Evolutionary conservation across 2,797 vertebrate species (phyloP).

Genomic region (Melanitta fusca): DNA sequence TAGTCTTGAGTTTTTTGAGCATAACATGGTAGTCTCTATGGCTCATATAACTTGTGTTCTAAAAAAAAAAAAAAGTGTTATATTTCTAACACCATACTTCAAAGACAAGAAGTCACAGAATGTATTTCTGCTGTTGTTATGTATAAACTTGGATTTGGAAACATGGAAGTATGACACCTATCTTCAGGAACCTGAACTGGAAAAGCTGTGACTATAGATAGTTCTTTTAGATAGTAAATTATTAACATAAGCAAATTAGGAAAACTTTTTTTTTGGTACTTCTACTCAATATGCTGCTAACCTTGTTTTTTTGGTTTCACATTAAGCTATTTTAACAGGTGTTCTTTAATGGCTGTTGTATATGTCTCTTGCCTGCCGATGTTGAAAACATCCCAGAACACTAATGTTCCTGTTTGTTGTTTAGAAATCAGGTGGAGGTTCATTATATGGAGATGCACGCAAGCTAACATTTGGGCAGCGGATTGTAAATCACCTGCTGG

Average conservation of each 20-base stretch:
- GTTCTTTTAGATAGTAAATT: neutral
- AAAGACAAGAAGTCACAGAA: neutral
- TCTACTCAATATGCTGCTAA: neutral
- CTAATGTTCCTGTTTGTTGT: slow-evolving; percentile 79
- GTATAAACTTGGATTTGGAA: slow-evolving; percentile 9
- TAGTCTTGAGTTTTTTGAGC: neutral
- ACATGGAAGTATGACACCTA: neutral
- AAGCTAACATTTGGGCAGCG: slow-evolving; percentile 93
- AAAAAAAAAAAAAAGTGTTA: neutral
- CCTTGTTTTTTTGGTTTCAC: neutral
- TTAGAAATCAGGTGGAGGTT: slow-evolving; percentile 87
- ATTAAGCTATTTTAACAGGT: neutral
- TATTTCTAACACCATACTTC: neutral
- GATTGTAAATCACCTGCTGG: slow-evolving; percentile 97
- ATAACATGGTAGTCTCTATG: neutral
- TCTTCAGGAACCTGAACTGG: neutral
- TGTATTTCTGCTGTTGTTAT: neutral
- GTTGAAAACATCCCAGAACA: neutral
- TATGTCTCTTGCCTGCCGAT: neutral
- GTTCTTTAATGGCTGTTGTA: neutral
- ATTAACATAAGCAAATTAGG: neutral
- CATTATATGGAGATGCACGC: slow-evolving; percentile 85
- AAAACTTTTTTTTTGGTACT: neutral
- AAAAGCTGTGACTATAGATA: neutral
- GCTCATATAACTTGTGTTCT: neutral